Percentiles rank a stretch among this genome's conserved stretches.
These are phyloP conservation scores for Cephus sareptanus DNA, from an alignment of 2,888 invertebrate genomes.

Conservation along the genomic window DNA sequence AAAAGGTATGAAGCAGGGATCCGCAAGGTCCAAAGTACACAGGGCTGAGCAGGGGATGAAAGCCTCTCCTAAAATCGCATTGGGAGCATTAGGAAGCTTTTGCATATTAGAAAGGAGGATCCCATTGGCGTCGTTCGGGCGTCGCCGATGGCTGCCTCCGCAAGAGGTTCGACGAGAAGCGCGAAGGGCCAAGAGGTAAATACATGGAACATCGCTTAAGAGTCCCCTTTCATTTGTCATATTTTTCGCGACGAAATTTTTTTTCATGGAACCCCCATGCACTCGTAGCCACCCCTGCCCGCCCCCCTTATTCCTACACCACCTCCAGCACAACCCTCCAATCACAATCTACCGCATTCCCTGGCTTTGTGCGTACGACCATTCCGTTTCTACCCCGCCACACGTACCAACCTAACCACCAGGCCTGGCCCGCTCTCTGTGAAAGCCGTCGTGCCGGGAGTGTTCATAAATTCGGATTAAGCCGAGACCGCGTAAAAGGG, in stretches of 20 bases:
- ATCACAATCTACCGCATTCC: no score
- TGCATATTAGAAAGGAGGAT: slow-evolving; percentile 1
- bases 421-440: neutral
- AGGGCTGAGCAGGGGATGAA: neutral
- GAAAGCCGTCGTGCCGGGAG: slow-evolving; percentile 5
- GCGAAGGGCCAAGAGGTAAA: slow-evolving; percentile 1
- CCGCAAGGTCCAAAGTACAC: no score
- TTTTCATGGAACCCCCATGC: neutral
- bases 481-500: slow-evolving; percentile 19
- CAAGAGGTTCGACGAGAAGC: neutral
- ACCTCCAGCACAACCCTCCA: neutral
- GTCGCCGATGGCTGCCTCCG: neutral
- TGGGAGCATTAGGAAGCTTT: neutral
- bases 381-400: neutral
- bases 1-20: no score
- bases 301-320: no score
- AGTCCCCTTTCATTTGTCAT: slow-evolving; percentile 7
- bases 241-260: neutral
- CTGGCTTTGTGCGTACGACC: slow-evolving; percentile 3
- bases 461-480: slow-evolving; percentile 25
- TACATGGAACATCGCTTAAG: slow-evolving; percentile 6
- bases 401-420: slow-evolving; percentile 8
- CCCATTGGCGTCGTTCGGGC: neutral
- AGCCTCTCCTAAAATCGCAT: neutral
- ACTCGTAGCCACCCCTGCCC: neutral